phyloP scores from a whole-genome alignment of 2,797 vertebrate species.

The Falco peregrinus region DNA sequence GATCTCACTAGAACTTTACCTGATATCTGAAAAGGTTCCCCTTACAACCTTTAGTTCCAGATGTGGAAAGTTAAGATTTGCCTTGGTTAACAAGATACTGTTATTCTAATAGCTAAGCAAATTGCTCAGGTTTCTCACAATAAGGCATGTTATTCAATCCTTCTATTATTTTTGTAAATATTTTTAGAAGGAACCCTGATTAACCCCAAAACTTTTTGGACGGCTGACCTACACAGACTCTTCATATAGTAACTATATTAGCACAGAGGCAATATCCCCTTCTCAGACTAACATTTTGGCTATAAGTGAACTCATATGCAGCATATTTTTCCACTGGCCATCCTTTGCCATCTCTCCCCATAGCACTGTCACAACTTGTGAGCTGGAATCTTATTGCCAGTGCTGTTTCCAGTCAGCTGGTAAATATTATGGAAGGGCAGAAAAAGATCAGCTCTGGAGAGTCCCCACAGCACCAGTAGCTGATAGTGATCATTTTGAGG shows the following conservation, averaged over 20 bases:
- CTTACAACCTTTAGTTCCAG: not conserved
- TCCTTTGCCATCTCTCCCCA: not conserved
- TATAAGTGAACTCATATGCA: accelerated
- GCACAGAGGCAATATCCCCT: not conserved
- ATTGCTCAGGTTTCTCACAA: not conserved
- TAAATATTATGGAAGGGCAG: not conserved
- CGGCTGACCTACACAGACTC: not conserved
- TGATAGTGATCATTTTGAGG: not conserved
- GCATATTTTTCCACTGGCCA: not conserved
- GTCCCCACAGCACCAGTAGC: not conserved
- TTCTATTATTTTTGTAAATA: not conserved
- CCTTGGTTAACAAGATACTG: not conserved
- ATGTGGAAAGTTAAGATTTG: not conserved
- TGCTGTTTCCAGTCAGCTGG: not conserved
- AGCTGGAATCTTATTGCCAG: not conserved
- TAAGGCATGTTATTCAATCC: not conserved
- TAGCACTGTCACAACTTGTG: accelerated
- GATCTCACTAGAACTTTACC: not conserved
- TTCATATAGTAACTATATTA: not conserved
- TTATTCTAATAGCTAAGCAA: not conserved
- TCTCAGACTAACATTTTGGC: not conserved
- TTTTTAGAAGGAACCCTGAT: not conserved
- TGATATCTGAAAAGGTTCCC: not conserved
- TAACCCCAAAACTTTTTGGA: not conserved
- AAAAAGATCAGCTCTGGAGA: not conserved